Conservation (phyloP, 2,888 invertebrate genomes). For the Lepas anatifera region DNA sequence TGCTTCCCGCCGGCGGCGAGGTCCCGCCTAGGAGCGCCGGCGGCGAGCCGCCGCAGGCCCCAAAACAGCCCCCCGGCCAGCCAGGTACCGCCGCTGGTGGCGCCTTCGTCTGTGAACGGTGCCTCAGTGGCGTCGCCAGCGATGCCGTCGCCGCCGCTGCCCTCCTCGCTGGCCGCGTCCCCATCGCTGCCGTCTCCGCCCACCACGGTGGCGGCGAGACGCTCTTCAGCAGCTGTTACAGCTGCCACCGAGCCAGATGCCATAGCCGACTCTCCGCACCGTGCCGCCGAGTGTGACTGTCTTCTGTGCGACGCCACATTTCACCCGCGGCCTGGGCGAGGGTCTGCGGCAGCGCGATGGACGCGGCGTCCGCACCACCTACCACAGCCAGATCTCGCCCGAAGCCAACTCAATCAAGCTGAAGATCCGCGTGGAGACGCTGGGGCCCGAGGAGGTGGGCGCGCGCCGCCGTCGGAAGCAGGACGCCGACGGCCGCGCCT, state of each 20-base stretch:
- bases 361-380: slow-evolving; percentile 8
- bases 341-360: background rate
- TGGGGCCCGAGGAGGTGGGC: background rate
- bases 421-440: slow-evolving; percentile 1
- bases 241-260: background rate
- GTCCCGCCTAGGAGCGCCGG: too few species aligned
- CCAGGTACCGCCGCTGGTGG: background rate
- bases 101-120: background rate
- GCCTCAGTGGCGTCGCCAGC: background rate
- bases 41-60: background rate
- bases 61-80: background rate
- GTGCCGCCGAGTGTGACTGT: slow-evolving; percentile 2
- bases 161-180: background rate
- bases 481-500: background rate
- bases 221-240: too few species aligned
- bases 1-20: background rate
- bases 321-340: background rate
- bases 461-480: background rate
- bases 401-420: slow-evolving; percentile 4
- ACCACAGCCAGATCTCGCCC: slow-evolving; percentile 8
- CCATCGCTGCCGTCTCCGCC: background rate
- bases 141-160: background rate
- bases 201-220: too few species aligned
- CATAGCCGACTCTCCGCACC: background rate
- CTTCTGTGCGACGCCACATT: background rate